Conservation (phyloP, 2,888 invertebrate species). For the Orthosia cruda region DNA sequence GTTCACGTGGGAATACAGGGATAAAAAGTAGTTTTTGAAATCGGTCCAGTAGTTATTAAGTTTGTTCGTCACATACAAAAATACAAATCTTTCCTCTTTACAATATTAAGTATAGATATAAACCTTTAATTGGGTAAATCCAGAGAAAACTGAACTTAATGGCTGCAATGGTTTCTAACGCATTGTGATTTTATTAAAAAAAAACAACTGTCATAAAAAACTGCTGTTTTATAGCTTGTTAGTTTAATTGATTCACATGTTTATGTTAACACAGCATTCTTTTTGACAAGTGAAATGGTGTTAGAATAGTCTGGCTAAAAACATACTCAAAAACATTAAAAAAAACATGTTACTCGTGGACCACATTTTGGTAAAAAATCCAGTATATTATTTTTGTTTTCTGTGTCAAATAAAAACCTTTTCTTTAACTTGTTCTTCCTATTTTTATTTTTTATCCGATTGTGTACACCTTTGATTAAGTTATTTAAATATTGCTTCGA, state of each 20-base stretch:
- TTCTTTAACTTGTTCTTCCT: too few species aligned
- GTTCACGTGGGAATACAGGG: too few species aligned
- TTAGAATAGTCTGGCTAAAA: background rate
- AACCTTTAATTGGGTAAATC: background rate
- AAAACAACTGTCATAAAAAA: conserved; percentile 14
- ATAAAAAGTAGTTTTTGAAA: too few species aligned
- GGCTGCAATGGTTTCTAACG: background rate
- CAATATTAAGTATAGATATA: too few species aligned
- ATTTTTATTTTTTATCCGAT: background rate
- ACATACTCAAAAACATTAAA: background rate
- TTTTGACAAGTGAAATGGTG: conserved; percentile 7
- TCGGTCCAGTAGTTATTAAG: too few species aligned
- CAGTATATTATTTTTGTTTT: too few species aligned
- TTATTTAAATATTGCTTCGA: too few species aligned
- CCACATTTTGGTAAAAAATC: too few species aligned
- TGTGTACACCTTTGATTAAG: too few species aligned
- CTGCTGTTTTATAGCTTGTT: background rate
- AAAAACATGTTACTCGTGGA: background rate
- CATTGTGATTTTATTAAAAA: background rate
- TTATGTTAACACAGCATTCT: background rate
- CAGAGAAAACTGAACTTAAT: background rate
- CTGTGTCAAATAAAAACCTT: too few species aligned
- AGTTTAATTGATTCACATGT: conserved; percentile 15
- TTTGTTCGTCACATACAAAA: too few species aligned
- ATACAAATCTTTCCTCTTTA: too few species aligned